Conservation (phyloP, 2,113 vertebrate species). For the Stigmatopora nigra region DNA sequence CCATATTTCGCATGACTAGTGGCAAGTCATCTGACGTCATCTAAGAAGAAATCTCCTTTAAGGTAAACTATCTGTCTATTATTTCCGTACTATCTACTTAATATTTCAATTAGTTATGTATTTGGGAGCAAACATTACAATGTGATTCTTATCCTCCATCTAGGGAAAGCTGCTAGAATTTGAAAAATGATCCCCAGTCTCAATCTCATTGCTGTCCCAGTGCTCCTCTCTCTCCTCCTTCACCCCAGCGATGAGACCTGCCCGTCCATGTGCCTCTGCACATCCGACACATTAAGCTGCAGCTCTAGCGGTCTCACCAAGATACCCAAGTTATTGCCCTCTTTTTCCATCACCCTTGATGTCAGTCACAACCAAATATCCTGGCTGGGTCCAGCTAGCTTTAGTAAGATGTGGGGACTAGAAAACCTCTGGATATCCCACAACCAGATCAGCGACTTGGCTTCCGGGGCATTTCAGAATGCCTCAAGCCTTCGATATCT, state of each 20-base stretch:
- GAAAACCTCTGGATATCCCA: conserved; percentile 78
- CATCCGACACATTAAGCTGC: conserved; percentile 85
- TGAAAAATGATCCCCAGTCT: conserved; percentile 48
- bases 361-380: conserved; percentile 83
- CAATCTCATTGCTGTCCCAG: conserved; percentile 12
- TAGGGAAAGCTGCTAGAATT: conserved; percentile 21
- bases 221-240: conserved; percentile 36
- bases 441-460: conserved; percentile 75
- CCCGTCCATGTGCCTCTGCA: conserved; percentile 79
- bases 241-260: conserved; percentile 57
- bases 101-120: too few species aligned
- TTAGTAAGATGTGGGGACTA: conserved; percentile 70
- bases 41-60: conserved; percentile 11
- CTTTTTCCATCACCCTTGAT: conserved; percentile 75
- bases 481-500: conserved; percentile 76
- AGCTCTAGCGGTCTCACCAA: conserved; percentile 68
- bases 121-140: conserved; percentile 6
- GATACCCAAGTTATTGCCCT: conserved; percentile 73
- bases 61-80: conserved; percentile 29
- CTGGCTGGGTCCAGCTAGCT: conserved; percentile 70
- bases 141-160: conserved; percentile 38
- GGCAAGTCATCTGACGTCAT: not conserved
- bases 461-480: conserved; percentile 71
- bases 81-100: too few species aligned
- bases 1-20: conserved; percentile 7